Evolutionary conservation across 2,113 vertebrate genomes (phyloP), one percentile per base, ranked within the genome.

Genomic region (Peucedramus taeniatus): DNA sequence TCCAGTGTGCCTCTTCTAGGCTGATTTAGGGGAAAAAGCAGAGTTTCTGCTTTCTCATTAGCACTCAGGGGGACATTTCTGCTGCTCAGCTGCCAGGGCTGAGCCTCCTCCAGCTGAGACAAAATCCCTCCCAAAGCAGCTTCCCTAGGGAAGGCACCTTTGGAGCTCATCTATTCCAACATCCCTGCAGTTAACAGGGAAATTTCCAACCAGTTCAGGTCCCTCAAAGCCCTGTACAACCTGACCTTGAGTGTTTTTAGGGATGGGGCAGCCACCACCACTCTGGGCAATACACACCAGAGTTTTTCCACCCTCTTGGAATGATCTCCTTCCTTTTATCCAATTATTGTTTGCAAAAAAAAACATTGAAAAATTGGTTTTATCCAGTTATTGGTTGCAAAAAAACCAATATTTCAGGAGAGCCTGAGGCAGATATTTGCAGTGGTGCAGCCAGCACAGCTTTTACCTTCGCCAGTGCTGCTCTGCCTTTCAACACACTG

Each of bases 21-120:
- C 93, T 90, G 61, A 90, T 93, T 88, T 90, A 90, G 71, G 65
- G 82, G 96, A 91, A 97, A 97, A 96, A 89, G 71, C 33, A 3
- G 83, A 83, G 21, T 90, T 95, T 96, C 93, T 91, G 75, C 87
- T 93, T 96, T 96, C 93, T 54, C 33, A 1, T 80, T 65, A n/a
- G 40, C 44, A 13, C 68, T 50, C 16, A 18, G 57, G 40, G 56
- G 70, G 74, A 66, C 31, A 3, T 27, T 94, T 59, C 35, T 66
- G 64, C 83, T 66, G 74, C 72, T 89, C 69, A 69, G 83, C 71
- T 82, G 82, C 49, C 65, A 14, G 50, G 54, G 59, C 59, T 56
- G 63, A 10, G 0, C 22, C 92, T 96, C 68, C 40, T 72, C 33
- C 45, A 31, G 68, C 76, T 14, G 59, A 61, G 42, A 1, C 51